Percentiles rank a stretch among this genome's conserved stretches.
Evolutionary conservation across 1,140 invertebrate genomes (phyloP).

Genomic region (Condylostylus longicornis): DNA sequence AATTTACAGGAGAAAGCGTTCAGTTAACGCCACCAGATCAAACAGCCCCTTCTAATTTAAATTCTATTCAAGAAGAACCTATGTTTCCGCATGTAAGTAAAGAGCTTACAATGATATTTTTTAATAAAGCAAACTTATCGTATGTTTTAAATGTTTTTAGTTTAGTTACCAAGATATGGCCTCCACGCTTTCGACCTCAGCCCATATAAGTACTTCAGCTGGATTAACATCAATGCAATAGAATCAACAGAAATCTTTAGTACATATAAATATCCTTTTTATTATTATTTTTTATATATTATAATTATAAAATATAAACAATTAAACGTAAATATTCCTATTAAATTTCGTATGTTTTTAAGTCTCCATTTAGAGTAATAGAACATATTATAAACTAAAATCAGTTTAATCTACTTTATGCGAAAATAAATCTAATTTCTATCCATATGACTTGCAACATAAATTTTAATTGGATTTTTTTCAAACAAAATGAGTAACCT

Average conservation of each 20-base stretch:
- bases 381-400: too few relatives aligned
- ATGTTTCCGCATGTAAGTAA: constrained; percentile 38
- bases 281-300: too few relatives aligned
- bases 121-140: not conserved
- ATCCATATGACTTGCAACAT: too few relatives aligned
- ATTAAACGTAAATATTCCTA: too few relatives aligned
- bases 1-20: constrained; percentile 95
- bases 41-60: constrained; percentile 37
- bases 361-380: too few relatives aligned
- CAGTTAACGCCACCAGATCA: constrained; percentile 86
- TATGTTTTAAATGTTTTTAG: constrained; percentile 23
- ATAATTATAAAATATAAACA: too few relatives aligned
- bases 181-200: constrained; percentile 33
- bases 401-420: too few relatives aligned
- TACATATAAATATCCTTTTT: too few relatives aligned
- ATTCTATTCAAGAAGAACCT: constrained; percentile 46
- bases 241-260: constrained; percentile 8
- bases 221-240: constrained; percentile 32
- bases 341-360: too few relatives aligned
- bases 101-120: not conserved
- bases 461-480: too few relatives aligned
- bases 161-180: constrained; percentile 50
- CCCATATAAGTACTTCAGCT: constrained; percentile 32
- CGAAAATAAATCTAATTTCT: too few relatives aligned
- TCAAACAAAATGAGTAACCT: too few relatives aligned